phyloP scores from a whole-genome alignment of 2,113 vertebrate genomes.

The Gallinago media region DNA sequence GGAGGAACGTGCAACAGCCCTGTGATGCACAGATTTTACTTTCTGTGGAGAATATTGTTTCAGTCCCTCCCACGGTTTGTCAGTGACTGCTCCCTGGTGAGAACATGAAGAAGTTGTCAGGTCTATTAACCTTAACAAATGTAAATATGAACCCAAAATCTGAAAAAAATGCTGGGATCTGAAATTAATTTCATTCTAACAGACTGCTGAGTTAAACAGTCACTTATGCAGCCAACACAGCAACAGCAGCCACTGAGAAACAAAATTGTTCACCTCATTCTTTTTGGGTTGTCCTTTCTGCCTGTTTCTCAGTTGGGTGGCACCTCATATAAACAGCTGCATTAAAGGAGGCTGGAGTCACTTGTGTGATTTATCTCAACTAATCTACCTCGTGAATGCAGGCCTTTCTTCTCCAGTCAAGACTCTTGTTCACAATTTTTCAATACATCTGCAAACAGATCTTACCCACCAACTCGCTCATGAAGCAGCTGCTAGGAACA shows the following conservation, averaged over 20 bases:
- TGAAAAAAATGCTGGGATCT: slow-evolving; percentile 38
- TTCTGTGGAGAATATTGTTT: slow-evolving; percentile 18
- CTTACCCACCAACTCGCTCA: not conserved
- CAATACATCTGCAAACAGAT: not conserved
- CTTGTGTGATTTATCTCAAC: not conserved
- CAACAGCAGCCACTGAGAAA: not conserved
- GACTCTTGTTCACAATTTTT: not conserved
- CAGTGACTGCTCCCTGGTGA: slow-evolving; percentile 58
- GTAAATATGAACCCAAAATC: slow-evolving; percentile 68
- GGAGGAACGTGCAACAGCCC: not conserved
- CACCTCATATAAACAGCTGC: not conserved
- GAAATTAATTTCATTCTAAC: slow-evolving; percentile 62
- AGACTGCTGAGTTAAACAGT: slow-evolving; percentile 60
- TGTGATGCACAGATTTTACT: not conserved
- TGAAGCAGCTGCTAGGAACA: not conserved
- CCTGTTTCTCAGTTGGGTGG: not conserved
- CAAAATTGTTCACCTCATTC: not conserved
- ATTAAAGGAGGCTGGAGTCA: not conserved
- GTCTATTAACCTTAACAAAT: slow-evolving; percentile 75
- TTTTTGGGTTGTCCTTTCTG: not conserved
- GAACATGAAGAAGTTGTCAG: slow-evolving; percentile 72
- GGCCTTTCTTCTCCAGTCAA: not conserved
- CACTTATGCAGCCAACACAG: not conserved
- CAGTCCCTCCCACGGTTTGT: not conserved
- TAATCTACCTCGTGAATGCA: not conserved